Evolutionary conservation across 2,797 vertebrate species (phyloP).

Genomic region (Aplochiton taeniatus): DNA sequence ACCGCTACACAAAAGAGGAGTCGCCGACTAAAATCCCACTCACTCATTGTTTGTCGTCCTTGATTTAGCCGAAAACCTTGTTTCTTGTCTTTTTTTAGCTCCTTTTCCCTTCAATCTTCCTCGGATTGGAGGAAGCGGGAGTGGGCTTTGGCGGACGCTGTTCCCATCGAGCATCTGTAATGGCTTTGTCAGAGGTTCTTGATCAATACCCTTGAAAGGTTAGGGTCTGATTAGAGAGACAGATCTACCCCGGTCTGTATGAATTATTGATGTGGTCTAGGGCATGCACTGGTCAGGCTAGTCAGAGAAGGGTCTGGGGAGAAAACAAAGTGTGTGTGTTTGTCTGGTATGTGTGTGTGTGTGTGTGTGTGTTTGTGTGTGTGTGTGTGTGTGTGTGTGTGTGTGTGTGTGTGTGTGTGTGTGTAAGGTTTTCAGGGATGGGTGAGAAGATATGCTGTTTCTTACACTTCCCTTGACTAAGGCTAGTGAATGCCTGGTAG

Average conservation of each 20-base stretch:
- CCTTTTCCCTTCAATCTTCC: constrained; percentile 50
- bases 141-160: constrained; percentile 18
- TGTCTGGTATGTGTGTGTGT: not conserved
- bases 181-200: constrained; percentile 43
- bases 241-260: constrained; percentile 33
- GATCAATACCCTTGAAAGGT: constrained; percentile 67
- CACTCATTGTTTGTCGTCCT: constrained; percentile 27
- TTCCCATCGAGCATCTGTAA: constrained; percentile 43
- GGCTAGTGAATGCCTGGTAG: no score
- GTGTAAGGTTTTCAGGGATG: not conserved
- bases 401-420: constrained; percentile 2
- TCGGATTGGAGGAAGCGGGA: constrained; percentile 27
- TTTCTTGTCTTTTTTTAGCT: constrained; percentile 24
- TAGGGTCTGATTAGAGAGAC: constrained; percentile 53
- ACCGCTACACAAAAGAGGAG: constrained; percentile 19
- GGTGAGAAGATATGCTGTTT: not conserved
- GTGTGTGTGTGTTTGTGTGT: constrained; percentile 8
- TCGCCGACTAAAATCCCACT: constrained; percentile 22
- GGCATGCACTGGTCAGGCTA: constrained; percentile 2
- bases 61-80: constrained; percentile 43
- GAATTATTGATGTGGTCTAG: constrained; percentile 36
- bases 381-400: constrained; percentile 11
- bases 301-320: no score
- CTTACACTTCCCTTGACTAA: no score
- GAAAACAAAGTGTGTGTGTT: no score